Evolutionary conservation across 2,113 vertebrate species (phyloP), one percentile per base, ranked within the genome.

Genomic region (Ammospiza nelsoni): DNA sequence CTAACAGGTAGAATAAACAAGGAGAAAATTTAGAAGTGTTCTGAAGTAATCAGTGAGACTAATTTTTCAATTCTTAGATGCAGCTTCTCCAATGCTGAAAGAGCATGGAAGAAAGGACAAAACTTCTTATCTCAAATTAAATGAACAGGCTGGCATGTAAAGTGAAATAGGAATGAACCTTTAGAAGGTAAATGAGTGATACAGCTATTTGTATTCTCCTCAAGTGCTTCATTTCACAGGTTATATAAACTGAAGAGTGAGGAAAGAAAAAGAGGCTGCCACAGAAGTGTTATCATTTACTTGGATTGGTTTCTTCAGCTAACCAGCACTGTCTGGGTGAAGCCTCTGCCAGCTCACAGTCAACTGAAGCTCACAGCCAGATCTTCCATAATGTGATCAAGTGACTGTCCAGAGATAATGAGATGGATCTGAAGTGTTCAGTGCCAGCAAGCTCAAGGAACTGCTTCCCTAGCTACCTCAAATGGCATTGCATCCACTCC

Each of bases 301-400:
- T 85, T 58, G 81, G 72, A 88, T 82, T 95, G 72, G 49, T 76
- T 94, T 86, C 57, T 49, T 72, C 77, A 68, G 77, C 68, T 87
- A 94, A 92, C 62, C 65, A 94, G 63, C 59, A 62, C 29, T 92
- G 51, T 51, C 57, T 85, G 92, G 19, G 51, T 48, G 66, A 44
- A 90, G 51, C 25, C n/a, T 88, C 62, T 93, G 94, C 75, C 77
- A 93, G 62, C 69, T 93, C 66, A 84, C 27, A 80, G 61, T 57
- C 80, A 95, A 65, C 43, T 39, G 44, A 82, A 75, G 51, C 59
- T 91, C 8, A 2, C 37, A 31, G 88, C 84, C 92, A 97, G 90
- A 94, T 52, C 37, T 89, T 87, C 71, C 74, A 92, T 95, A 83
- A 96, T 78, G 86, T 90, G 76, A 95, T 92, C 84, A 92, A 95